phyloP scores from a whole-genome alignment of 2,888 invertebrate genomes.

The Agrypnus murinus region DNA sequence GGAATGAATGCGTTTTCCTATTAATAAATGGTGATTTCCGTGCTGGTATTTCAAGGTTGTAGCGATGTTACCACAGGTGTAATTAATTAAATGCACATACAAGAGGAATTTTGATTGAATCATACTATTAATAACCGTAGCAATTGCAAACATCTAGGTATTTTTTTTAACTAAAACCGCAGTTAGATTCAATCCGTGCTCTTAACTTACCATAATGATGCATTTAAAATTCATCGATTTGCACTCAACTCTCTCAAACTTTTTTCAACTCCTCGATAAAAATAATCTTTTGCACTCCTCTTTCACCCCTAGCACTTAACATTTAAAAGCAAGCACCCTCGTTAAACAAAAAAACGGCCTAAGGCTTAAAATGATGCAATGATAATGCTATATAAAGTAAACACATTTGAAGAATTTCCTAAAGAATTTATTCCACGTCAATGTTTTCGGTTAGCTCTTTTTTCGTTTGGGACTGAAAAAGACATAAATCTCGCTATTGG shows the following conservation, averaged over 20 bases:
- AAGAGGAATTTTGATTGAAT: conserved; percentile 17
- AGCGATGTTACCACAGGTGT: background rate
- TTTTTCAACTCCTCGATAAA: conserved; percentile 26
- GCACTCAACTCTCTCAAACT: conserved; percentile 9
- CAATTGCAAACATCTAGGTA: too few relatives aligned
- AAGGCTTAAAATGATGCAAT: conserved; percentile 31
- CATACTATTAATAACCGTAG: conserved; percentile 1
- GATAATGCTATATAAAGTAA: conserved; percentile 34
- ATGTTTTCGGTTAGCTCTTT: too few relatives aligned
- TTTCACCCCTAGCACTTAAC: conserved; percentile 33
- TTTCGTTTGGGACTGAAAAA: too few relatives aligned
- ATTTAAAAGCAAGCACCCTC: conserved; percentile 37
- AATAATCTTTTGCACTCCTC: conserved; percentile 29
- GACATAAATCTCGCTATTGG: too few relatives aligned
- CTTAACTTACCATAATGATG: background rate
- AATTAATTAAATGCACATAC: conserved; percentile 13
- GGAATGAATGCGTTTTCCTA: background rate
- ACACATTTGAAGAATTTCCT: conserved; percentile 16
- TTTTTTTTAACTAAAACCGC: too few relatives aligned
- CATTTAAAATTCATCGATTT: conserved; percentile 22
- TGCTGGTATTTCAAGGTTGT: conserved; percentile 25
- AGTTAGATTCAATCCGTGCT: too few relatives aligned
- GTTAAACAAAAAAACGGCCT: conserved; percentile 28
- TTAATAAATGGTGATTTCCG: conserved; percentile 13
- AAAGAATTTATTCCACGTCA: conserved; percentile 14